Evolutionary conservation across 2,797 vertebrate species (phyloP), one percentile per base, ranked within the genome.

Genomic region (Neoniphon sammara): DNA sequence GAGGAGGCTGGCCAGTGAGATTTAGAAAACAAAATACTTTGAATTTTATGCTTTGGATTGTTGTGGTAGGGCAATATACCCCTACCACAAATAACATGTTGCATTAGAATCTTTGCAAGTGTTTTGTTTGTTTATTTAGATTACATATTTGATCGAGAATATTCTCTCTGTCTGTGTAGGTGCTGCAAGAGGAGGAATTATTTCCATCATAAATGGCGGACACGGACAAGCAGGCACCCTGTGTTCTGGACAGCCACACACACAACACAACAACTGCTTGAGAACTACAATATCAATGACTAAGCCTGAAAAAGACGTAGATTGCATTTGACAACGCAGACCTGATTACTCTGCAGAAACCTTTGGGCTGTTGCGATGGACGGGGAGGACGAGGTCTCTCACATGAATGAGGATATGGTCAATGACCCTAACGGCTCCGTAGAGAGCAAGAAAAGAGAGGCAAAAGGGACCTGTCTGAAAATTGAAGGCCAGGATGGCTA

Each of bases 401-500:
- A 85, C 63, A 80, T 86, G 73, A 88, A 85, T 55, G 92, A 93
- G 67, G 91, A 93, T 70, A 54, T 88, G 68, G 77, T 86, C 64
- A 75, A 73, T 64, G 90, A 93, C 69, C 66, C 84, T 9, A 91
- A 90, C 70, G 88, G 90, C 74, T 85, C 87, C 20, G 73, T 82
- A 31, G 92, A 93, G 66, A 90, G 78, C 70, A 93, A 89, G 86
- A 94, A 88, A 85, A 89, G 84, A 81, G 95, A 95, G 78, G 94
- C 92, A 17, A 94, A 94, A 85, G 92, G 88, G 71, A 93, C 88
- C 30, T 94, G 93, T 86, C 86, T 95, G 68, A 95, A 92, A 87
- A 95, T 95, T 12, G 93, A 95, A 83, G 94, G 94, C 47, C 93
- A 95, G 84, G 94, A 95, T 36, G 94, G 94, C 70, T 95, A 95